Conservation (phyloP, 2,888 invertebrate genomes). For the Podotricha telesiphe region DNA sequence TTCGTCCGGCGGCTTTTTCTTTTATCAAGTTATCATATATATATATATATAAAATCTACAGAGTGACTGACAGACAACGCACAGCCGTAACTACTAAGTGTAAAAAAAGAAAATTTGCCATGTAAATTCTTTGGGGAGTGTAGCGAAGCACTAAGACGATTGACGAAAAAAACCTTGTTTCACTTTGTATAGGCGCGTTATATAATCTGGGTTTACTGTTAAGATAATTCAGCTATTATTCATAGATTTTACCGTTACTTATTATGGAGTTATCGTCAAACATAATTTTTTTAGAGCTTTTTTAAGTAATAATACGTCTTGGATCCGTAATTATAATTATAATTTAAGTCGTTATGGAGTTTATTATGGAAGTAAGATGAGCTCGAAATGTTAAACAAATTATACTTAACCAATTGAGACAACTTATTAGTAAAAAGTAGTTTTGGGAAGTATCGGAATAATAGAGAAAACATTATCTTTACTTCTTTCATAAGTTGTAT, state of each 20-base stretch:
- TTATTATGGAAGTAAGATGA: background rate
- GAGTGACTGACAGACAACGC: too few species aligned
- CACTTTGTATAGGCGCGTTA: slow-evolving; percentile 1
- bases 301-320: background rate
- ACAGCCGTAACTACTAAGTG: too few species aligned
- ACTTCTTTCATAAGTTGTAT: too few species aligned
- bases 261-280: background rate
- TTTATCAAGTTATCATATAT: background rate
- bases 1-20: slow-evolving; percentile 26
- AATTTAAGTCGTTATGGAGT: background rate
- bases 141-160: too few species aligned
- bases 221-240: slow-evolving; percentile 12
- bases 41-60: too few species aligned
- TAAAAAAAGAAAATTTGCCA: too few species aligned
- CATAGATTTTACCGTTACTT: slow-evolving; percentile 5
- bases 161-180: too few species aligned
- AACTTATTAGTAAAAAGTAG: too few species aligned
- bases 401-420: background rate
- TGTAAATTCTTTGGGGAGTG: too few species aligned
- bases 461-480: too few species aligned
- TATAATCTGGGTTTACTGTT: slow-evolving; percentile 10
- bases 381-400: background rate
- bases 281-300: background rate
- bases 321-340: too few species aligned
- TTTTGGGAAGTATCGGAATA: too few species aligned